phyloP scores from a whole-genome alignment of 2,888 invertebrate genomes.

The Physocephala rufipes region DNA sequence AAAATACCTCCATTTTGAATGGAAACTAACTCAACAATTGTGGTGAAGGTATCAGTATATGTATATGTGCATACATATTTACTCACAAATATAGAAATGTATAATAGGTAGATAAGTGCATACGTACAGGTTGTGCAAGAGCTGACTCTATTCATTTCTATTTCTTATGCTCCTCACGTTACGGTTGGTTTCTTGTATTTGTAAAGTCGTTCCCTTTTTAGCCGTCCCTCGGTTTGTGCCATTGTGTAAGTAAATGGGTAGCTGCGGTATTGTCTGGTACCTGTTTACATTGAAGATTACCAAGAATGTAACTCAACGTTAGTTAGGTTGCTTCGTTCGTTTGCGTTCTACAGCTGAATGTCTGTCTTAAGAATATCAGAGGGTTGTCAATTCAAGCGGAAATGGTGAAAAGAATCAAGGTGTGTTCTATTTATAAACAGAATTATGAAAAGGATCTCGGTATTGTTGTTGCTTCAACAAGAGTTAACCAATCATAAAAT shows the following conservation, averaged over 20 bases:
- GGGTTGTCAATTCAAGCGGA: too few species aligned
- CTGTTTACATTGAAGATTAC: slow-evolving; percentile 27
- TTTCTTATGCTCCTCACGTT: slow-evolving; percentile 18
- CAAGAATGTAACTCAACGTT: slow-evolving; percentile 52
- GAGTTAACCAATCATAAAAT: too few species aligned
- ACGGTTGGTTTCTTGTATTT: slow-evolving; percentile 13
- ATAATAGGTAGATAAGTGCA: too few species aligned
- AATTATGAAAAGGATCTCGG: too few species aligned
- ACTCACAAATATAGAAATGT: too few species aligned
- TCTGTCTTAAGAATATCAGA: too few species aligned
- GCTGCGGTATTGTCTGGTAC: slow-evolving; percentile 9
- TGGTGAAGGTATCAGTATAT: background rate
- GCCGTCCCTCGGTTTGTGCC: slow-evolving; percentile 34
- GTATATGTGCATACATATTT: background rate
- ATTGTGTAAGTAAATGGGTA: too few species aligned
- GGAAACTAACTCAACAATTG: slow-evolving; percentile 5
- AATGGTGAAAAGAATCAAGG: slow-evolving; percentile 3
- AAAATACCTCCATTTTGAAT: background rate
- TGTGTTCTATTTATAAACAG: background rate
- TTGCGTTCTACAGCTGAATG: background rate
- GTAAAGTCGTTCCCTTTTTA: slow-evolving; percentile 17
- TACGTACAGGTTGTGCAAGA: background rate
- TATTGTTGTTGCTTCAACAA: too few species aligned
- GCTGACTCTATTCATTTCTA: background rate
- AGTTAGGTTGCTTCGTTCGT: slow-evolving; percentile 37